Evolutionary conservation across 2,888 invertebrate genomes (phyloP).

Genomic region (Spilarctia lutea): DNA sequence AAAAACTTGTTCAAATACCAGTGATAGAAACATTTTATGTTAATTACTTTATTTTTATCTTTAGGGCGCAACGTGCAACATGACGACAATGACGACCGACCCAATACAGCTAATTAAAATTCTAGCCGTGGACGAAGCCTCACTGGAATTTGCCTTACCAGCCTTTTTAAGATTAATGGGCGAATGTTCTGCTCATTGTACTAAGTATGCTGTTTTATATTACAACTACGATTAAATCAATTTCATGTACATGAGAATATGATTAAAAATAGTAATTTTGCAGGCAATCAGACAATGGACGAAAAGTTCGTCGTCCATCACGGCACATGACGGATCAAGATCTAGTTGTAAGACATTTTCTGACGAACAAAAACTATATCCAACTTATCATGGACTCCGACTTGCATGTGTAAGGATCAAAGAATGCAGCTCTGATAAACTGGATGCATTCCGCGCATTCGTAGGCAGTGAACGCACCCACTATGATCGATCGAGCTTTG

Average conservation of each 20-base stretch:
- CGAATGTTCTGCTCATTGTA: constrained; percentile 61
- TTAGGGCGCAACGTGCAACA: constrained; percentile 65
- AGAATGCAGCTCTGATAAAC: constrained; percentile 53
- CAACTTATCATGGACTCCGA: constrained; percentile 62
- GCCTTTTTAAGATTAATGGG: constrained; percentile 67
- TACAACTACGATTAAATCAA: constrained; percentile 19
- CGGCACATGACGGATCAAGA: constrained; percentile 67
- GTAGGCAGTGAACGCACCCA: constrained; percentile 65
- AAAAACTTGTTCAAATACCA: no score
- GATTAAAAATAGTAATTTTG: constrained; percentile 38
- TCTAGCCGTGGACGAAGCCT: constrained; percentile 68
- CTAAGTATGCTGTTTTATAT: constrained; percentile 49
- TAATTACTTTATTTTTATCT: constrained; percentile 24
- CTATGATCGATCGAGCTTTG: constrained; percentile 78
- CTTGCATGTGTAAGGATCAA: constrained; percentile 39
- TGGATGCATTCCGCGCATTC: constrained; percentile 65
- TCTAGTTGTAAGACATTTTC: constrained; percentile 68
- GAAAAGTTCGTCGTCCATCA: constrained; percentile 42
- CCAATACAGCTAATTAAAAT: constrained; percentile 66
- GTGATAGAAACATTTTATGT: neutral
- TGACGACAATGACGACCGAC: constrained; percentile 63
- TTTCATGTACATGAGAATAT: constrained; percentile 11
- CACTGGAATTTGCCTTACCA: constrained; percentile 70
- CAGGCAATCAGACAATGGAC: constrained; percentile 19
- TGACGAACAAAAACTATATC: constrained; percentile 64